phyloP scores from a whole-genome alignment of 1,140 invertebrate species.

The Aphis gossypii region DNA sequence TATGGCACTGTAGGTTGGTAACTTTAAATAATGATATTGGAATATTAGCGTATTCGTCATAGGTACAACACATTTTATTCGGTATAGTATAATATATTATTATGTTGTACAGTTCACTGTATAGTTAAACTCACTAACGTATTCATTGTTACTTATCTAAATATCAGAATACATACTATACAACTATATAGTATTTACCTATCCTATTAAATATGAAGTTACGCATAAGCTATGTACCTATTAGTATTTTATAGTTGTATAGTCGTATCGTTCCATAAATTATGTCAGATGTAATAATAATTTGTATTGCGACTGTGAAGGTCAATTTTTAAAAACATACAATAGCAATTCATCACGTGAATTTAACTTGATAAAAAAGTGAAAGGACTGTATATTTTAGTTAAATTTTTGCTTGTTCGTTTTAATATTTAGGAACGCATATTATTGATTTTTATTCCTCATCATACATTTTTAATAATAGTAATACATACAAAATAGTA shows the following conservation, averaged over 20 bases:
- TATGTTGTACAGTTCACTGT: no score
- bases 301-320: background rate
- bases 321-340: background rate
- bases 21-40: no score
- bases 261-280: background rate
- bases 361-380: background rate
- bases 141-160: no score
- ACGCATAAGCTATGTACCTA: background rate
- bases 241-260: background rate
- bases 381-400: background rate
- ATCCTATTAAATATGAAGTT: background rate
- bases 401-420: background rate
- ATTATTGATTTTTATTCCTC: slow-evolving; percentile 22
- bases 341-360: background rate
- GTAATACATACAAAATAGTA: slow-evolving; percentile 31
- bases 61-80: no score
- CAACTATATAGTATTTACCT: no score
- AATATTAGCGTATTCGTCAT: no score
- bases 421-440: background rate
- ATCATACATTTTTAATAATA: slow-evolving; percentile 36
- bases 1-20: no score
- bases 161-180: no score
- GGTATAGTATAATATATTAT: no score
- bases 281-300: background rate
- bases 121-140: no score